Evolutionary conservation across 92 coral and sea anemone species (phyloP), one percentile per base, ranked within the genome.

Genomic region (Epizoanthus ramosus): DNA sequence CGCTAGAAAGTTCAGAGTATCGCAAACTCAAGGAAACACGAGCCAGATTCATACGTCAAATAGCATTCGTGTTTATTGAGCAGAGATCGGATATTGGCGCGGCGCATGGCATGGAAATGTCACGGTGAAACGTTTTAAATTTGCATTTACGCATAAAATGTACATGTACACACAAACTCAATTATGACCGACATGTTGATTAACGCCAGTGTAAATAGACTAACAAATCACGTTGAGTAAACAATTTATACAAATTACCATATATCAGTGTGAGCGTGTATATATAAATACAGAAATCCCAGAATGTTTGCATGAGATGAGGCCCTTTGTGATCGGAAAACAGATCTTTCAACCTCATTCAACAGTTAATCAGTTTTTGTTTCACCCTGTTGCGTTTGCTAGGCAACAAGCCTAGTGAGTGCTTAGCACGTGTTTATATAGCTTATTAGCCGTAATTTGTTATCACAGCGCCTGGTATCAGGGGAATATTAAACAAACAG

Each of bases 171-270:
- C 14, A 37, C 5, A 22, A 12, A 63, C 21, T 22, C 57, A 31
- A 77, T 60, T 61, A 77, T 12, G 58, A 22, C 1, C 33, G 22
- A 24, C 6, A 41, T 22, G 52, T 41, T 43, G 41, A 61, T 19
- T 23, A 10, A 77, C 22, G 21, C 21, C 3, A 59, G 59, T 61
- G 82, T 43, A 56, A 77, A 77, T 77, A 43, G 82, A 77, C 70
- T 77, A 23, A 59, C 31, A 77, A 57, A 39, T 59, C 25, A 77
- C 59, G 61, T 21, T 77, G 9, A 61, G 58, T 60, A 61, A 61
- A 77, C 22, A 61, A 37, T 41, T 1, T 3, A 12, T 47, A 8
- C 14, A 47, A 47, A 47, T 47, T 47, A 47, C 53, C 53, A 47
- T 47, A 47, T 47, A 10, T 14, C 53, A 47, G 53, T 47, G 7